Base-by-base conservation (phyloP, 92 coral and sea anemone species). In the Metridium senile region DNA sequence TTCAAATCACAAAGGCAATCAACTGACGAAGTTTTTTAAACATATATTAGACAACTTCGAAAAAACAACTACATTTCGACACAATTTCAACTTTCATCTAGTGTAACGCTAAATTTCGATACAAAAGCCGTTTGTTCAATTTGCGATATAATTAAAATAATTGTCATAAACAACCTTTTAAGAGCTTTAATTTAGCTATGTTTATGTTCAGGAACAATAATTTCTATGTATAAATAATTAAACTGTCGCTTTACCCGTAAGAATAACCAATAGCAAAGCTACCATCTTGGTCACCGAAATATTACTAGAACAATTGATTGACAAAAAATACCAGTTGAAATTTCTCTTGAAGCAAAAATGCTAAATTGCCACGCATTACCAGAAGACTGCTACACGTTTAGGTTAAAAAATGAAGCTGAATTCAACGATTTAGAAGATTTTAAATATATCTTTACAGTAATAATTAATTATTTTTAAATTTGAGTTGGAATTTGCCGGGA, bases 361-460 rank as follows among this genome's bases (percentile, higher is more conserved):
- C 6, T 28, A 2, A 26, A n/a, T 16, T 58, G 67, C 67, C 78
- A 73, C 78, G 78, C 78, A 73, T 18, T 73, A 58, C 43, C 27
- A 16, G 8, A 27, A 71, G 23, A 39, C 22, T 7, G 33, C 58
- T 58, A 61, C 78, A 58, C 68, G 78, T 73, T n/a, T n/a, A n/a
- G 78, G 66, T 29, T 28, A 30, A 63, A 63, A 57, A 9, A 73
- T 73, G 49, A 73, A 57, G 78, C 78, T 53, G 33, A 53, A 56
- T 73, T 73, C 78, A 56, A 71, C 43, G 61, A 28, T 33, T 20
- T 26, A 27, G 7, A 27, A 54, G 33, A 68, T 39, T 45, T 70
- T 20, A 25, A 11, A 23, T 68, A 39, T 57, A 9, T 47, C 18
- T 9, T 47, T 47, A 18, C 10, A 9, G 10, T 47, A 10, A 9